Evolutionary conservation across 2,888 invertebrate genomes (phyloP).

Genomic region (Philopedon plagiatum): DNA sequence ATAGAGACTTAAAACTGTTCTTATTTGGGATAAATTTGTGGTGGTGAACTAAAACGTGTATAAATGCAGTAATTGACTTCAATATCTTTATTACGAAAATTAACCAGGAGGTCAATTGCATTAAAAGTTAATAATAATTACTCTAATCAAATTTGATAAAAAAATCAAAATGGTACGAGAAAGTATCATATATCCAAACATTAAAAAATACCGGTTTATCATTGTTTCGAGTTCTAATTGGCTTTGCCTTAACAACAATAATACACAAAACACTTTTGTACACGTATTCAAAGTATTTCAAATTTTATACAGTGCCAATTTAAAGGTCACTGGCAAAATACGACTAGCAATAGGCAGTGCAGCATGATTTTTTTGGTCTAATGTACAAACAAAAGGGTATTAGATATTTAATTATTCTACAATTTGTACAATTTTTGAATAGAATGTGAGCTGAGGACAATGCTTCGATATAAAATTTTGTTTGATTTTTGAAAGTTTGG

Average conservation of each 20-base stretch:
- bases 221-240: background rate
- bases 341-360: background rate
- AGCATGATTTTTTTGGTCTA: constrained; percentile 3
- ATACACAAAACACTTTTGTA: background rate
- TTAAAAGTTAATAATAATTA: background rate
- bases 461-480: no score
- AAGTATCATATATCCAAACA: no score
- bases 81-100: no score
- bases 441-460: no score
- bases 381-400: no score
- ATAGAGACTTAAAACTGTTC: no score
- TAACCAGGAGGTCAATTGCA: background rate
- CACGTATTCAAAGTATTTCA: background rate
- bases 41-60: no score
- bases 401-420: no score
- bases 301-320: constrained; percentile 9
- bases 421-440: no score
- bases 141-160: background rate
- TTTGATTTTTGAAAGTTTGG: no score
- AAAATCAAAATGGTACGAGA: background rate
- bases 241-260: background rate
- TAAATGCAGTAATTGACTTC: no score
- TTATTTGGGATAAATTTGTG: no score
- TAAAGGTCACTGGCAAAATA: constrained; percentile 17
- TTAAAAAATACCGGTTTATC: background rate